phyloP scores from a whole-genome alignment of 2,888 invertebrate species.

The Spatulosminthurus flaviceps region DNA sequence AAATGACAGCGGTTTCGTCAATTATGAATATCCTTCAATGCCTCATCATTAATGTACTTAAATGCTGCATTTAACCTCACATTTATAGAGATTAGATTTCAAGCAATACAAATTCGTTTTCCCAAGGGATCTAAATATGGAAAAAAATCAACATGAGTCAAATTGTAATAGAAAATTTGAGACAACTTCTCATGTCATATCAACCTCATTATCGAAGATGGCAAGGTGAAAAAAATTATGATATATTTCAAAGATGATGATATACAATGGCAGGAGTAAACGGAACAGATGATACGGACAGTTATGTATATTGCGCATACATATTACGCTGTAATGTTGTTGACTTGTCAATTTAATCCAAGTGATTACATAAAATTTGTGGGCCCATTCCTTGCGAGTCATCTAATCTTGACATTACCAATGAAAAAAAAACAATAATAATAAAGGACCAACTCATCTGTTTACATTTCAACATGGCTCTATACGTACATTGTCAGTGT shows the following conservation, averaged over 20 bases:
- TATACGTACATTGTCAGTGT: neutral
- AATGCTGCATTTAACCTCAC: conserved; percentile 2
- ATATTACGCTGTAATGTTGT: neutral
- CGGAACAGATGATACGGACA: no score
- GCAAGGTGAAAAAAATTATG: neutral
- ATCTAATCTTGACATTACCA: conserved; percentile 36
- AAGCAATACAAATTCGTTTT: neutral
- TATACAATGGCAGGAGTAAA: no score
- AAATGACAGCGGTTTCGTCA: neutral
- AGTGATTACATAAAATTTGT: neutral
- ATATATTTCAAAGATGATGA: neutral
- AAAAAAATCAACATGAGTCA: neutral
- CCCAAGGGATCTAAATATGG: conserved; percentile 13
- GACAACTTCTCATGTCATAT: neutral
- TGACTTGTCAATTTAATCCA: conserved; percentile 3
- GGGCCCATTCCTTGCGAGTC: conserved; percentile 2
- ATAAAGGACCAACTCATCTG: neutral
- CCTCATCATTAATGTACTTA: neutral
- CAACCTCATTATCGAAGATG: neutral
- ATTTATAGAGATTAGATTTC: neutral
- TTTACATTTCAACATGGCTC: neutral
- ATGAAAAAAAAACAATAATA: conserved; percentile 26
- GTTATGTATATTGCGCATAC: no score
- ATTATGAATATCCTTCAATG: neutral
- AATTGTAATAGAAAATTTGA: neutral